Percentiles rank a stretch among this genome's conserved stretches.
These are phyloP conservation scores for Hermodice carunculata DNA, from an alignment of 2,888 invertebrate genomes.

Conservation along the genomic window DNA sequence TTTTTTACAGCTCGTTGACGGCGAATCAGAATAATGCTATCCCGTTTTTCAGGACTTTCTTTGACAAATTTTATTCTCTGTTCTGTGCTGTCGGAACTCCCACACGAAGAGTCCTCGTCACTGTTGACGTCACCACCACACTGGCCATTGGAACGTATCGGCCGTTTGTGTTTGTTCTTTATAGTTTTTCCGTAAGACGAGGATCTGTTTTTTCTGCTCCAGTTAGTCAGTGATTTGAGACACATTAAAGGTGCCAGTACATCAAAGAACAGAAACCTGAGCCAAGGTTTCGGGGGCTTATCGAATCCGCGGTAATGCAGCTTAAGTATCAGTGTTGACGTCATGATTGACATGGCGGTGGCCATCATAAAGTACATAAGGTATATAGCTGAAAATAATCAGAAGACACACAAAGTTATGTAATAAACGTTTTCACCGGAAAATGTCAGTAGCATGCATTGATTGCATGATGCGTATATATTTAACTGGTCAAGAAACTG, in stretches of 20 bases:
- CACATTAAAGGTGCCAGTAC: conserved; percentile 18
- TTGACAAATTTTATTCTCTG: too few species aligned
- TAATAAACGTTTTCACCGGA: not conserved
- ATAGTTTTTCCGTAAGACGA: too few species aligned
- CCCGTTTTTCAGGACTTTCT: too few species aligned
- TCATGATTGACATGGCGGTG: conserved; percentile 30
- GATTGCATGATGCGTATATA: too few species aligned
- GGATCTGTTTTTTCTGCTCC: not conserved
- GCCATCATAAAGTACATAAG: conserved; percentile 39
- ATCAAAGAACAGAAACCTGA: conserved; percentile 24
- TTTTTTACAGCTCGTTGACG: too few species aligned
- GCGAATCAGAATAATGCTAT: too few species aligned
- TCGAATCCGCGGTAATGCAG: conserved; percentile 28
- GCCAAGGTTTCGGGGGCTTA: conserved; percentile 28
- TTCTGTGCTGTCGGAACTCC: too few species aligned
- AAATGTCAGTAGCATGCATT: not conserved
- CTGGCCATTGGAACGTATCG: too few species aligned
- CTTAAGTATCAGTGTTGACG: conserved; percentile 31
- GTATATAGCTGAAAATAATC: conserved; percentile 34
- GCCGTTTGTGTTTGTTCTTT: too few species aligned
- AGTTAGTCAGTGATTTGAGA: not conserved
- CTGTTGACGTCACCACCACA: too few species aligned
- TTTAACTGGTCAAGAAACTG: too few species aligned
- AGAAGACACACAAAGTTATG: not conserved
- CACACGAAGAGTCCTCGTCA: too few species aligned